Evolutionary conservation across 2,888 invertebrate genomes (phyloP).

Genomic region (Drosophila helvetica): DNA sequence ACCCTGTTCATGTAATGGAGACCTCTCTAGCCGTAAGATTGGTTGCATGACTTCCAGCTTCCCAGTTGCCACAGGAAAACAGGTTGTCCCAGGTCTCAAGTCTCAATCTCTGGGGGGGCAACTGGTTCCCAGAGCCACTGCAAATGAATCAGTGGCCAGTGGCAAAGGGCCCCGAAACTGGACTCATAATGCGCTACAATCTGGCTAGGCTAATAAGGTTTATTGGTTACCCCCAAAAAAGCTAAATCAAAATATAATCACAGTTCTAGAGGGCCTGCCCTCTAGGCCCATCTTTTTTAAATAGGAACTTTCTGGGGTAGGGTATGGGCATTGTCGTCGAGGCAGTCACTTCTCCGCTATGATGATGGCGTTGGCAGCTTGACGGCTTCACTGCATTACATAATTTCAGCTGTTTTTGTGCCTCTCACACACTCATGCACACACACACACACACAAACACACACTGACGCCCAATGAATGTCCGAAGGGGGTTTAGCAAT

Average conservation of each 20-base stretch:
- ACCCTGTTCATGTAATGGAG: not conserved
- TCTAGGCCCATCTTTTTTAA: not conserved
- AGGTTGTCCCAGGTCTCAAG: slow-evolving; percentile 32
- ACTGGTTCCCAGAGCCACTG: slow-evolving; percentile 41
- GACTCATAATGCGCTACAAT: too few relatives aligned
- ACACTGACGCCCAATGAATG: too few relatives aligned
- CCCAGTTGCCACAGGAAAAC: slow-evolving; percentile 27
- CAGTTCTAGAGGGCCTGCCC: too few relatives aligned
- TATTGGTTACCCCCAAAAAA: too few relatives aligned
- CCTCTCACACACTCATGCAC: slow-evolving; percentile 17
- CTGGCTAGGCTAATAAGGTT: too few relatives aligned
- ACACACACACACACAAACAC: slow-evolving; percentile 16
- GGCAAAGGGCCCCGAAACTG: not conserved
- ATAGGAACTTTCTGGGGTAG: not conserved
- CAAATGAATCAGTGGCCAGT: slow-evolving; percentile 37
- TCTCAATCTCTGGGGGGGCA: slow-evolving; percentile 19
- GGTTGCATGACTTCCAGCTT: slow-evolving; percentile 19
- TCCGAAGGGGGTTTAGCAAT: slow-evolving; percentile 3
- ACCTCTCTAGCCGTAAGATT: slow-evolving; percentile 7
- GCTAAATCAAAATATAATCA: too few relatives aligned
- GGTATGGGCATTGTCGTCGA: not conserved
- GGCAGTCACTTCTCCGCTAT: not conserved
- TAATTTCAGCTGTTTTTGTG: slow-evolving; percentile 16
- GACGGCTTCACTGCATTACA: slow-evolving; percentile 29
- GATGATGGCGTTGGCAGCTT: slow-evolving; percentile 17